Evolutionary conservation across 2,888 invertebrate species (phyloP).

Genomic region (Matsumyia berberina): DNA sequence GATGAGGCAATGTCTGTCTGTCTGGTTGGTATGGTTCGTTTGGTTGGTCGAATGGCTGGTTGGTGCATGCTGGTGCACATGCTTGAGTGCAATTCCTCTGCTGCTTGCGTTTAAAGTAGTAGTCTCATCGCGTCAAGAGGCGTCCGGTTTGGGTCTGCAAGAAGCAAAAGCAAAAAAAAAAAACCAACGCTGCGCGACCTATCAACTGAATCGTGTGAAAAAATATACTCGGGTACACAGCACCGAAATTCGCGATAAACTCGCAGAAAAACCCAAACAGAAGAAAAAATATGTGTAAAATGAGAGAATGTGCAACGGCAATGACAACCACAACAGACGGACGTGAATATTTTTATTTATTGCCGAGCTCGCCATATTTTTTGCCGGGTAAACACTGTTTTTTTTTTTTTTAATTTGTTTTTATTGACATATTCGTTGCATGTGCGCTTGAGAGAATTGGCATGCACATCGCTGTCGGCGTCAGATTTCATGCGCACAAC

Average conservation of each 20-base stretch:
- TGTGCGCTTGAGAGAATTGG: constrained; percentile 61
- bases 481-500: constrained; percentile 45
- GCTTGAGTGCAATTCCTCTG: constrained; percentile 69
- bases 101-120: constrained; percentile 55
- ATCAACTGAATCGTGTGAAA: constrained; percentile 72
- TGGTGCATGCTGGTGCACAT: constrained; percentile 68
- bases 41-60: constrained; percentile 57
- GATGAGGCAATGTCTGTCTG: constrained; percentile 74
- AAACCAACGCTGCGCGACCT: constrained; percentile 38
- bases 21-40: constrained; percentile 46
- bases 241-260: constrained; percentile 60
- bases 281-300: constrained; percentile 44
- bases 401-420: constrained; percentile 33
- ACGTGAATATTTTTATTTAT: constrained; percentile 47
- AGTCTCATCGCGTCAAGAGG: constrained; percentile 51
- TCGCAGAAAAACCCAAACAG: constrained; percentile 31
- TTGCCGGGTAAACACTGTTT: constrained; percentile 65
- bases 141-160: constrained; percentile 50
- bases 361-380: constrained; percentile 51
- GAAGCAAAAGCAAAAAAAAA: constrained; percentile 21
- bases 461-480: constrained; percentile 53
- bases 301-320: constrained; percentile 20
- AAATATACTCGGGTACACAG: constrained; percentile 44
- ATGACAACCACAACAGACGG: constrained; percentile 19
- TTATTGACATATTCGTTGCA: constrained; percentile 61